A percentile compares a stretch with the other conserved stretches of the same genome.
Evolutionary conservation across 2,797 vertebrate species (phyloP).

Genomic region (Macropodus opercularis): DNA sequence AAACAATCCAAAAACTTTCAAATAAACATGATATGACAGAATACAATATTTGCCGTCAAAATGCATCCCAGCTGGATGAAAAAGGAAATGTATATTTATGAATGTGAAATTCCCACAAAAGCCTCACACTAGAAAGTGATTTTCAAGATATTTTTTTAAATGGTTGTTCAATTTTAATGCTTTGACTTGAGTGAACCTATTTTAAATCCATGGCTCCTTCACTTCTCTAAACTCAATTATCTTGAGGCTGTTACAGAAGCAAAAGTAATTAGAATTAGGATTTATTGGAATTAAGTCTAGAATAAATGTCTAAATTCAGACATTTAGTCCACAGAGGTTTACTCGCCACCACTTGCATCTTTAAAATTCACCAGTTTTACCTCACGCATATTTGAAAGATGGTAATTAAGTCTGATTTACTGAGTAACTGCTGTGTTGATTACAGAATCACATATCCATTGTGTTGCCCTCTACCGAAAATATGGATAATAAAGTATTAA

Average conservation of each 20-base stretch:
- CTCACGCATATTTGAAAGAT: conserved; percentile 36
- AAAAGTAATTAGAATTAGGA: conserved; percentile 45
- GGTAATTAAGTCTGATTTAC: conserved; percentile 66
- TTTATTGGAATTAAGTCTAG: conserved; percentile 49
- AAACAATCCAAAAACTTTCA: conserved; percentile 33
- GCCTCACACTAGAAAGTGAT: conserved; percentile 7
- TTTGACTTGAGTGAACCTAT: conserved; percentile 34
- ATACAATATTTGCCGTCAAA: conserved; percentile 42
- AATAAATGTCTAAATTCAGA: conserved; percentile 27
- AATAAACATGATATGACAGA: conserved; percentile 39
- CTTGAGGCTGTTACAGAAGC: conserved; percentile 27
- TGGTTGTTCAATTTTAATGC: conserved; percentile 41
- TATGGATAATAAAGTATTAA: conserved; percentile 57
- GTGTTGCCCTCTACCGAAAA: conserved; percentile 56
- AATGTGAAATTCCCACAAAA: conserved; percentile 41
- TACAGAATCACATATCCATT: conserved; percentile 57
- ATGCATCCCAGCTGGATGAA: conserved; percentile 28
- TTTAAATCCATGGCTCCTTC: conserved; percentile 40
- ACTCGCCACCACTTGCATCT: conserved; percentile 41
- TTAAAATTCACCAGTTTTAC: conserved; percentile 43
- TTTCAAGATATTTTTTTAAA: background rate
- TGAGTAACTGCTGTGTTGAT: conserved; percentile 56
- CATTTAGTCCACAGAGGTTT: conserved; percentile 41
- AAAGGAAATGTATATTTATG: conserved; percentile 34
- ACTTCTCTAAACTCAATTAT: conserved; percentile 49